Evolutionary conservation across 2,113 vertebrate species (phyloP), one percentile per base, ranked within the genome.

Genomic region (Ursus arctos): DNA sequence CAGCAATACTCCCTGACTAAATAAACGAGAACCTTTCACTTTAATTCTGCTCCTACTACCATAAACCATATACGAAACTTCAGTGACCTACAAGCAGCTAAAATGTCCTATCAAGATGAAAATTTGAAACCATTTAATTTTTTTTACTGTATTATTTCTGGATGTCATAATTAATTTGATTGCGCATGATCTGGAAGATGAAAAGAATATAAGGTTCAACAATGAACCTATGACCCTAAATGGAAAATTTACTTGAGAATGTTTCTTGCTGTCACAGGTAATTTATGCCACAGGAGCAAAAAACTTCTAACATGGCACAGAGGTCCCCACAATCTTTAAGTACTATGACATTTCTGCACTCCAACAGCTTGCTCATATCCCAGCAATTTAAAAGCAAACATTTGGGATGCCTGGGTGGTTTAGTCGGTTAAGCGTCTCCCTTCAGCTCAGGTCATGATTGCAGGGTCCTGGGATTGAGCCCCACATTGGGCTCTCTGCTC

Each of bases 171-270:
- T 97, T 99, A 98, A 98, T 97, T 97, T 97, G 95, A 98, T 88
- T 90, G 94, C 91, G 91, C 59, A 91, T 98, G 98, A 97, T 98
- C 97, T 98, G 99, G 97, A 98, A 97, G 91, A 97, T 61, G 94
- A 98, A 99, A 99, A 98, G 97, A 99, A 98, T 97, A 97, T 80
- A 85, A 98, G 72, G 97, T 97, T 98, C 97, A 99, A 99, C 4
- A 97, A 98, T 96, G 97, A 98, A 95, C 97, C 96, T 65, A 69
- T 55, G 91, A 96, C 98, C 98, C 98, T 99, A 99, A 99, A 99
- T 99, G 99, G 99, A 98, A 98, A 99, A 99, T 99, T 98, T 98
- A 99, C 99, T 99, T 99, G 91, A 95, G 98, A 98, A 94, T 47
- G 94, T 97, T 98, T 96, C 95, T 98, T 97, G 95, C 98, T 98